Evolutionary conservation across 2,888 invertebrate genomes (phyloP).

Genomic region (Monochamus alternatus): DNA sequence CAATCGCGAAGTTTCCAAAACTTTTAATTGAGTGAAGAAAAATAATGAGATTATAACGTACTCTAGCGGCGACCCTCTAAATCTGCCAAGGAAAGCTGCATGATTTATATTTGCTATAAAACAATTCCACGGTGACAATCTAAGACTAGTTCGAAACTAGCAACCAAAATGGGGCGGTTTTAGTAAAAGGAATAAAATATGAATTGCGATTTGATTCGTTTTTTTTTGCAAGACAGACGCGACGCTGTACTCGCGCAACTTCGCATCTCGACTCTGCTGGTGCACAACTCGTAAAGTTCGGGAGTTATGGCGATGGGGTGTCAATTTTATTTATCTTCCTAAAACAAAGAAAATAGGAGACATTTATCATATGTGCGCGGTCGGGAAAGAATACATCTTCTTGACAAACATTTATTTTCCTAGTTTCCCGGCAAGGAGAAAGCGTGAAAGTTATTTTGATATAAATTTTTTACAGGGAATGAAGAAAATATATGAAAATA

Average conservation of each 20-base stretch:
- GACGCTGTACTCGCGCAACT: neutral
- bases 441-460: too few species aligned
- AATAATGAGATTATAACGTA: constrained; percentile 12
- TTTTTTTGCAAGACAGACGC: neutral
- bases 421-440: too few species aligned
- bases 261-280: neutral
- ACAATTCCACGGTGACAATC: neutral
- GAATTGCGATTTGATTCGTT: constrained; percentile 3
- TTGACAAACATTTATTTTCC: neutral
- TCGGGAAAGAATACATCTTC: neutral
- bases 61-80: neutral
- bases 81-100: constrained; percentile 4
- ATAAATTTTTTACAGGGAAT: too few species aligned
- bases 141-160: constrained; percentile 6
- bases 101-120: constrained; percentile 2
- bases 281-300: constrained; percentile 18
- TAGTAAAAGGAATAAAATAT: constrained; percentile 2
- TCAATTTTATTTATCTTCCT: constrained; percentile 24
- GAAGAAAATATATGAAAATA: too few species aligned
- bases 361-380: constrained; percentile 16
- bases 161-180: neutral
- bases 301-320: constrained; percentile 23
- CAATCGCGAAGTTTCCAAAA: neutral
- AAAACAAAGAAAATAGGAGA: constrained; percentile 3
- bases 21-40: constrained; percentile 8